A percentile compares a stretch with the other conserved stretches of the same genome.
Evolutionary conservation across 2,113 vertebrate species (phyloP).

Genomic region (Tachysurus fulvidraco): DNA sequence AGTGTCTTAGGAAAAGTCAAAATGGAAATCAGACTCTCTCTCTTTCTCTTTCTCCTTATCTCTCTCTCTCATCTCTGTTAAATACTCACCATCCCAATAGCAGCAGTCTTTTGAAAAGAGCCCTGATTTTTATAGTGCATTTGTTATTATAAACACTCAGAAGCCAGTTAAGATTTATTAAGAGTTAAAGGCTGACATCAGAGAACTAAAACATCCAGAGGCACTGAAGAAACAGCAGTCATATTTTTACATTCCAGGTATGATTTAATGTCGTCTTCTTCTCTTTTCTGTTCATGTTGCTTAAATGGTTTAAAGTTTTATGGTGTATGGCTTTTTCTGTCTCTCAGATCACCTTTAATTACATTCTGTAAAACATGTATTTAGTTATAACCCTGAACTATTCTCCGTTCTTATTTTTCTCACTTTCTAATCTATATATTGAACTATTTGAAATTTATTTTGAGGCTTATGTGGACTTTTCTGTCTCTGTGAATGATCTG

Average conservation of each 20-base stretch:
- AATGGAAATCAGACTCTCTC: constrained; percentile 13
- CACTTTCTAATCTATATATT: no score
- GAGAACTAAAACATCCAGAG: not conserved
- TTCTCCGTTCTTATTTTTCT: not conserved
- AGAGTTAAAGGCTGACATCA: not conserved
- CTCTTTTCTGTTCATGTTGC: not conserved
- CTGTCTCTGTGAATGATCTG: not conserved
- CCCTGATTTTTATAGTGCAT: not conserved
- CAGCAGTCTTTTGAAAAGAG: not conserved
- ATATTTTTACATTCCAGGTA: not conserved
- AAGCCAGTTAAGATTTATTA: not conserved
- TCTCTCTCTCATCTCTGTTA: not conserved
- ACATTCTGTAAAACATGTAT: not conserved
- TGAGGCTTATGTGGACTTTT: no score
- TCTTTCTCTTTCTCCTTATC: no score
- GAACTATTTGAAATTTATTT: not conserved
- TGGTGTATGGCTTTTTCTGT: no score
- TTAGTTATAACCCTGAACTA: not conserved
- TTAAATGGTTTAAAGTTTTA: not conserved
- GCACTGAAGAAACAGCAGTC: not conserved
- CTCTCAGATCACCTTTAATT: not conserved
- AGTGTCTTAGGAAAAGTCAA: constrained; percentile 10
- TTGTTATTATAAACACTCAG: not conserved
- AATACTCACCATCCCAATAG: not conserved
- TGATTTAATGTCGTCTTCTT: not conserved